phyloP scores from a whole-genome alignment of 2,113 vertebrate species.

The Chaenocephalus aceratus region DNA sequence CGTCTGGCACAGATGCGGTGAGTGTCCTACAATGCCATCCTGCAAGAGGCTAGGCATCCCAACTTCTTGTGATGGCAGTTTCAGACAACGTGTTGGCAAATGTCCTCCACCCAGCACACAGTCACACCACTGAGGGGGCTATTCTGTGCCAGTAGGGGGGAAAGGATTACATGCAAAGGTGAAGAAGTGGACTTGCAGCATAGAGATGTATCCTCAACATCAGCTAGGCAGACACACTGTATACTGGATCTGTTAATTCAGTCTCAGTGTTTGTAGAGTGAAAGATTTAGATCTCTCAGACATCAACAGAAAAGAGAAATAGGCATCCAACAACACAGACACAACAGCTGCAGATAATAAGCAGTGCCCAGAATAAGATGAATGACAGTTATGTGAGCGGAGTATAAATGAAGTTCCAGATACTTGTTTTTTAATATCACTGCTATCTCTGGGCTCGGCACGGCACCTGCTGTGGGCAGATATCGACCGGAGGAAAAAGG shows the following conservation, averaged over 20 bases:
- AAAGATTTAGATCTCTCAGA: constrained; percentile 51
- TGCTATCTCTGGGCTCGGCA: constrained; percentile 60
- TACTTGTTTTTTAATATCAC: constrained; percentile 64
- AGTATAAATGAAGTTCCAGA: constrained; percentile 66
- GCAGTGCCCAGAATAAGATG: constrained; percentile 49
- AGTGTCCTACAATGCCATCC: constrained; percentile 59
- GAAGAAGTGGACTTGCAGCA: constrained; percentile 41
- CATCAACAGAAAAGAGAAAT: constrained; percentile 37
- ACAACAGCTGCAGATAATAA: constrained; percentile 63
- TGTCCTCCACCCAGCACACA: constrained; percentile 60
- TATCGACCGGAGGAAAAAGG: constrained; percentile 69
- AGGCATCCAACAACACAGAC: constrained; percentile 50
- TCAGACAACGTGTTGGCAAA: constrained; percentile 67
- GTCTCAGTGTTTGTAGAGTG: constrained; percentile 35
- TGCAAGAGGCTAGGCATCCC: constrained; percentile 62
- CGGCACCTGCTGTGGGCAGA: constrained; percentile 78
- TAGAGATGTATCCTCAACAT: constrained; percentile 42
- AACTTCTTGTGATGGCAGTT: constrained; percentile 70
- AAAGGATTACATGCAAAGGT: constrained; percentile 66
- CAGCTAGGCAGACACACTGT: constrained; percentile 24
- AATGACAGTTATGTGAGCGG: constrained; percentile 57
- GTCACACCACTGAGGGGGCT: constrained; percentile 40
- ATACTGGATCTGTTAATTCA: constrained; percentile 47
- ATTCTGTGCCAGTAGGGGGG: constrained; percentile 44
- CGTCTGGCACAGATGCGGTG: constrained; percentile 68